Evolutionary conservation across 2,888 invertebrate genomes (phyloP), one percentile per base, ranked within the genome.

Genomic region (Cephalotes varians): DNA sequence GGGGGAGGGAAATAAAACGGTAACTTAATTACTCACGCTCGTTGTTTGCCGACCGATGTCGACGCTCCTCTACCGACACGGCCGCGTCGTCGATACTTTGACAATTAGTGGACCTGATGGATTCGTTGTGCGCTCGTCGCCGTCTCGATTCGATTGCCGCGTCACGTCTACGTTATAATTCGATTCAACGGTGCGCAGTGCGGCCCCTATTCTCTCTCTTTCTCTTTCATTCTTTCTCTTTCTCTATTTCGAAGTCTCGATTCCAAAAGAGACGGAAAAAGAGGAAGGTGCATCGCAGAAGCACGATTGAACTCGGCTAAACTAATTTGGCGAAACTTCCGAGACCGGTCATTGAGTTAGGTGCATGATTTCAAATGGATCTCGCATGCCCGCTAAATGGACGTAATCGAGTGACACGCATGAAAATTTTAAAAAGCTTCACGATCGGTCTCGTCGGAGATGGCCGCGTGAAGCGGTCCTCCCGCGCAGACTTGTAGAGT

Each of bases 11-110:
- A 85, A 84, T 85, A 85, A 86, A 87, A 86, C 88, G 90, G 83
- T 92, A 89, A 92, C 90, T 90, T 89, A 87, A 92, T 93, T 89
- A 90, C 89, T 88, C 87, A 82, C 88, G 87, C 86, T 86, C 81
- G 85, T 87, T 88, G 87, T 72, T 54, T 56, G 51, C 40, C 85
- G 69, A 80, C 60, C 58, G 72, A 72, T 64, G 56, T 77, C 82
- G 60, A 58, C 65, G 65, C 49, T 79, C 40, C 71, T 77, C 71
- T 15, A 34, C 44, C 72, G 77, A 56, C 56, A 31, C 72, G 54
- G 12, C 64, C 83, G 56, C 85, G 71, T 73, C 85, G 83, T 86
- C 81, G 87, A 87, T 87, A 86, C 87, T 87, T 85, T 69, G 77
- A 67, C 82, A 67, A 86, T 86, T 84, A 77, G 44, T 31, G 56